Evolutionary conservation across 2,888 invertebrate species (phyloP), one percentile per base, ranked within the genome.

Genomic region (Exephanes ischioxanthus): DNA sequence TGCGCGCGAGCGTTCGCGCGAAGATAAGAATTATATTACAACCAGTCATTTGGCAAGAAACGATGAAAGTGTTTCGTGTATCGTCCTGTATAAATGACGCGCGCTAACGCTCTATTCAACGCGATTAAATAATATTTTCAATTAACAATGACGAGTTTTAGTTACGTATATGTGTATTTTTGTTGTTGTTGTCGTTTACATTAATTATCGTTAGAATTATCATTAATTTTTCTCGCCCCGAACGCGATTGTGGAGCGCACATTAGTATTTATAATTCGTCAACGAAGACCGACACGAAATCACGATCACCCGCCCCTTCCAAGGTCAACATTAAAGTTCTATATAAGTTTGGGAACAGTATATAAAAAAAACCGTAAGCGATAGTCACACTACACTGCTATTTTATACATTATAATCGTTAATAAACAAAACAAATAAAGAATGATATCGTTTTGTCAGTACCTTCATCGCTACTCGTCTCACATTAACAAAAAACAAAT

Each of bases 401-500:
- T 73, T 67, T 82, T 58, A 71, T 76, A 67, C 45, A 82, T 68
- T 70, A 77, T 77, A 48, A 83, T 78, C 26, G 73, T 78, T 68
- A 71, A 66, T 48, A 83, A 73, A 82, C 66, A 63, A 68, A 55
- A 71, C 55, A 82, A 67, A 77, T 77, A 70, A 73, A 78, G 70
- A 86, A 73, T 51, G 30, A 48, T 51, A 71, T 71, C 45, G 75
- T 87, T 85, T 80, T 67, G 70, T 81, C 84, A 88, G 84, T 85
- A 86, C 88, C 86, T 84, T 91, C 89, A 78, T 88, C 90, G 89
- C 83, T 88, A 88, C 88, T 88, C 86, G 86, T 90, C 90, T 90
- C 90, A 86, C 88, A 90, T 91, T 89, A 93, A 93, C 92, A 93
- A 92, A 91, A 86, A 85, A 88, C 83, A 87, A 89, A 90, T 90